A percentile compares a stretch with the other conserved stretches of the same genome.
Evolutionary conservation across 2,113 vertebrate genomes (phyloP).

Genomic region (Chloroceryle aenea): DNA sequence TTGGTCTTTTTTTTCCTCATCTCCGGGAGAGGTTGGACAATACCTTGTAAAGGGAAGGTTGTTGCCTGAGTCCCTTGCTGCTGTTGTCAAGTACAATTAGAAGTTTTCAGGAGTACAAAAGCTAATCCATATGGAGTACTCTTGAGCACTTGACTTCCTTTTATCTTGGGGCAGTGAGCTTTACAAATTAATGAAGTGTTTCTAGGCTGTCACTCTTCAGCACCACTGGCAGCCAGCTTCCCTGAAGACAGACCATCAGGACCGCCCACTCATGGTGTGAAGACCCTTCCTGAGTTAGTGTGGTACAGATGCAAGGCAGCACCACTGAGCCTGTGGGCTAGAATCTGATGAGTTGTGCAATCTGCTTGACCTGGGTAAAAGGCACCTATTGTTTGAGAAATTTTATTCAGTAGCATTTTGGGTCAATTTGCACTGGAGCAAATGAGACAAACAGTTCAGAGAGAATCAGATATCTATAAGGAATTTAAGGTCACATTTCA

Average conservation of each 20-base stretch:
- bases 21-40: neutral
- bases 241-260: neutral
- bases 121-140: neutral
- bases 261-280: neutral
- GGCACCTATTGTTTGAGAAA: neutral
- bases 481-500: neutral
- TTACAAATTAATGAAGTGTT: slow-evolving; percentile 19
- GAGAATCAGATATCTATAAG: neutral
- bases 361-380: neutral
- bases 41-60: neutral
- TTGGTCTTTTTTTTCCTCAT: neutral
- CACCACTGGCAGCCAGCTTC: neutral
- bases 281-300: neutral
- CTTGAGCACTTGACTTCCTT: slow-evolving; percentile 25
- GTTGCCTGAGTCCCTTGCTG: neutral
- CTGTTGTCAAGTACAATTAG: neutral
- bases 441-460: neutral
- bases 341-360: neutral
- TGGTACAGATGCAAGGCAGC: neutral
- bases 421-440: neutral
- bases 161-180: neutral
- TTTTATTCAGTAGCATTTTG: neutral
- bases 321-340: neutral
- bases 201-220: neutral
- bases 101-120: slow-evolving; percentile 6